Percentiles rank a stretch among this genome's conserved stretches.
Evolutionary conservation across 1,140 invertebrate genomes (phyloP).

Genomic region (Lasioglossum albipes): DNA sequence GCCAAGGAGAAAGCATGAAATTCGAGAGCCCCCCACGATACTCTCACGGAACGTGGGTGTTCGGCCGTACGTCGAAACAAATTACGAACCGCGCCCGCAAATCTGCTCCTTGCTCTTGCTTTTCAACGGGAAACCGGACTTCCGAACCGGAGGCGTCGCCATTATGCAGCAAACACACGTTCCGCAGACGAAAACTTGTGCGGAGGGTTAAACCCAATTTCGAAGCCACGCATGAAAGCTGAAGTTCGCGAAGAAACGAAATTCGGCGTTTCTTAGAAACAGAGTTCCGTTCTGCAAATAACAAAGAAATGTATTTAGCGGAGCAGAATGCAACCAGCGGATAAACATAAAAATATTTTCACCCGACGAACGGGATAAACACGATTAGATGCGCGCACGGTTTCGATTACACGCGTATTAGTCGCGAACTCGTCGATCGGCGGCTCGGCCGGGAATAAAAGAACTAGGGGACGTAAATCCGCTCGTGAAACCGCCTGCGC

Average conservation of each 20-base stretch:
- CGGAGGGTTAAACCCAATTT: no score
- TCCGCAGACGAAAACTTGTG: neutral
- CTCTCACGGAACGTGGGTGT: conserved; percentile 40
- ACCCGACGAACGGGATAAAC: no score
- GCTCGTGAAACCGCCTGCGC: neutral
- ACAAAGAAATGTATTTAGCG: no score
- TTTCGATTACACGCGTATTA: conserved; percentile 6
- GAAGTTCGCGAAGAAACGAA: no score
- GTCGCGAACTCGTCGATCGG: neutral
- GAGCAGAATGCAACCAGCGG: no score
- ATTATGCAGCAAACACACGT: conserved; percentile 15
- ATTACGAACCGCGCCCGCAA: conserved; percentile 44
- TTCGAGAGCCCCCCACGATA: conserved; percentile 54
- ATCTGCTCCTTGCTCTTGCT: conserved; percentile 66
- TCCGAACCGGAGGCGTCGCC: conserved; percentile 47
- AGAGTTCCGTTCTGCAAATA: no score
- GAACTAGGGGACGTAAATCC: conserved; percentile 32
- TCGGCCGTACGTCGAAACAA: conserved; percentile 57
- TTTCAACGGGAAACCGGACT: conserved; percentile 69
- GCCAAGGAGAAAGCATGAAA: conserved; percentile 59
- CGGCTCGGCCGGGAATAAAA: neutral
- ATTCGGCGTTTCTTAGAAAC: no score
- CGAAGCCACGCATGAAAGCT: no score
- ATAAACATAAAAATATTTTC: no score
- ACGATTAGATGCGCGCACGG: neutral